A percentile compares a stretch with the other conserved stretches of the same genome.
Evolutionary conservation across 2,113 vertebrate genomes (phyloP).

Genomic region (Trinectes maculatus): DNA sequence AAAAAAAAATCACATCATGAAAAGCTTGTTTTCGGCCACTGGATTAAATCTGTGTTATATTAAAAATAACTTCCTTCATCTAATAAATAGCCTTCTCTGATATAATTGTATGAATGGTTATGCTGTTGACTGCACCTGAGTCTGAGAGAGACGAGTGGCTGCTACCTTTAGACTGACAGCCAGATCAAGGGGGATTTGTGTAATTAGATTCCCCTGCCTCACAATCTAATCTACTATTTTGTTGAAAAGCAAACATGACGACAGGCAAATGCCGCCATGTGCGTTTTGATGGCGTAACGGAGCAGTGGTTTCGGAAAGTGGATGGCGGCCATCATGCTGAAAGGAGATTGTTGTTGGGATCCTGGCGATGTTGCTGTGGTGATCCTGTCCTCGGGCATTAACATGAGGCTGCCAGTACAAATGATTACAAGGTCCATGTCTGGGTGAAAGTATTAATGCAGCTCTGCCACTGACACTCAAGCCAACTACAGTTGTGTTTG

Average conservation of each 20-base stretch:
- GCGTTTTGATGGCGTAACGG: not conserved
- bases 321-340: not conserved
- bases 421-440: constrained; percentile 47
- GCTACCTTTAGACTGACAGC: constrained; percentile 27
- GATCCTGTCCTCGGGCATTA: constrained; percentile 28
- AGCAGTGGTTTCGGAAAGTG: not conserved
- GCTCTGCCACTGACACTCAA: not conserved
- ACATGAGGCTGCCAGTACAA: constrained; percentile 9
- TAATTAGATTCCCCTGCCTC: constrained; percentile 45
- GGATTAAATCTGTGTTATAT: not conserved
- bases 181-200: constrained; percentile 44
- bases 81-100: not conserved
- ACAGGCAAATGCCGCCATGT: not conserved
- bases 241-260: constrained; percentile 31
- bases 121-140: not conserved
- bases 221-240: constrained; percentile 38
- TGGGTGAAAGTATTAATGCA: constrained; percentile 46
- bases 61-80: not conserved
- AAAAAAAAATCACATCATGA: not conserved
- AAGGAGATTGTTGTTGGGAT: constrained; percentile 6
- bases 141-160: not conserved
- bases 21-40: not conserved
- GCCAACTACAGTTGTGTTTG: not conserved
- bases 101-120: not conserved
- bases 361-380: not conserved